These are phyloP conservation scores for Tachystola acroxantha DNA, from an alignment of 2,888 invertebrate genomes.

Conservation along the genomic window DNA sequence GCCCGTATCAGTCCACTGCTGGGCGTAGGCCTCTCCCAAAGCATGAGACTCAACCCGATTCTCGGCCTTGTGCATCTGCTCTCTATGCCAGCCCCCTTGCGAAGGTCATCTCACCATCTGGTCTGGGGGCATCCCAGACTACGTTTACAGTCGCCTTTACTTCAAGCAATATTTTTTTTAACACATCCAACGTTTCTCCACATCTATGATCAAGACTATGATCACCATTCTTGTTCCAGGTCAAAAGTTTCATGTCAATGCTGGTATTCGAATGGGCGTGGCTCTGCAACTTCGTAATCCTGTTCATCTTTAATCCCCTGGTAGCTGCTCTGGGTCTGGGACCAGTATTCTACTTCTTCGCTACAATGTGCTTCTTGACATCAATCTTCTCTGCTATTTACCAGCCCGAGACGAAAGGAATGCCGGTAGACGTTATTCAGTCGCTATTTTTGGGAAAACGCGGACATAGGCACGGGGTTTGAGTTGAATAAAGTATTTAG, in stretches of 20 bases:
- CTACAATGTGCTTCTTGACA: slow-evolving; percentile 32
- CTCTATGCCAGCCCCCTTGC: no score
- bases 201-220: no score
- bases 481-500: not conserved
- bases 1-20: no score
- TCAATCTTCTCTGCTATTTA: slow-evolving; percentile 28
- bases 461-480: not conserved
- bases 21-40: no score
- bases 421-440: slow-evolving; percentile 41
- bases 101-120: no score
- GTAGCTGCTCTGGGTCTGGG: slow-evolving; percentile 41
- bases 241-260: slow-evolving; percentile 43
- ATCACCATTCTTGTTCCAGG: no score
- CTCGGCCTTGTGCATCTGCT: no score
- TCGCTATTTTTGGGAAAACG: slow-evolving; percentile 17
- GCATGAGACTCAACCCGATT: no score
- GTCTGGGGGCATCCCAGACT: no score
- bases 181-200: no score
- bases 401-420: slow-evolving; percentile 46
- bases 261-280: slow-evolving; percentile 45
- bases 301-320: slow-evolving; percentile 48
- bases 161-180: no score
- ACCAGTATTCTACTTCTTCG: slow-evolving; percentile 49
- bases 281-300: slow-evolving; percentile 43
- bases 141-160: no score